These are phyloP conservation scores for Parnassius apollo DNA, from an alignment of 2,888 invertebrate genomes.

Conservation along the genomic window DNA sequence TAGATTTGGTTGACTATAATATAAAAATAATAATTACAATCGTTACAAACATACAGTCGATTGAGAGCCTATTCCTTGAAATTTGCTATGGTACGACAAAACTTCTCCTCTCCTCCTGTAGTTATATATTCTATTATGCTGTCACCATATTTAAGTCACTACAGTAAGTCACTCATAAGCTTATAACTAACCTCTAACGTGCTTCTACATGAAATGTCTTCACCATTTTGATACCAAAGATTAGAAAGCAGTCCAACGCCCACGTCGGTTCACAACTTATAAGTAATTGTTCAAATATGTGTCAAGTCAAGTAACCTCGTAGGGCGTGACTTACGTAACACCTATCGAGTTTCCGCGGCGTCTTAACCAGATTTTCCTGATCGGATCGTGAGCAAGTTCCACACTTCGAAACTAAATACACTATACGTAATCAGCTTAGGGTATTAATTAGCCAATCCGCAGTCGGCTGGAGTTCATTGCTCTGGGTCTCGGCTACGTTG, in stretches of 20 bases:
- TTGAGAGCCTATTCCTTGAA: too few species aligned
- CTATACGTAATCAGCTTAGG: conserved; percentile 12
- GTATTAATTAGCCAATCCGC: conserved; percentile 2
- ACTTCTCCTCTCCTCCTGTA: too few species aligned
- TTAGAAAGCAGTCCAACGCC: neutral
- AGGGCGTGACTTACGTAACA: neutral
- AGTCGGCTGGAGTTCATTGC: neutral
- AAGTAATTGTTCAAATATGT: neutral
- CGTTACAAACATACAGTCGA: too few species aligned
- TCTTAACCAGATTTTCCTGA: conserved; percentile 16
- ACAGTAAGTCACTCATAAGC: too few species aligned
- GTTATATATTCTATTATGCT: too few species aligned
- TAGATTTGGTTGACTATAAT: too few species aligned
- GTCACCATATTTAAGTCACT: too few species aligned
- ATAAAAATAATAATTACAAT: too few species aligned
- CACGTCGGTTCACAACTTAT: neutral
- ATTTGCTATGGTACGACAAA: too few species aligned
- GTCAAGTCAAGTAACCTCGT: neutral
- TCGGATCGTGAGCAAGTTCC: conserved; percentile 3
- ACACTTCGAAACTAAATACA: conserved; percentile 11
- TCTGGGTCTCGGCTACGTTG: neutral
- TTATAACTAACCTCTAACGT: neutral
- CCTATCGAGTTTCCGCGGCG: conserved; percentile 15
- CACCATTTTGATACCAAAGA: neutral
- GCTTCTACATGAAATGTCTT: neutral